phyloP scores from a whole-genome alignment of 2,888 invertebrate species.

The Punctoribates punctum region DNA sequence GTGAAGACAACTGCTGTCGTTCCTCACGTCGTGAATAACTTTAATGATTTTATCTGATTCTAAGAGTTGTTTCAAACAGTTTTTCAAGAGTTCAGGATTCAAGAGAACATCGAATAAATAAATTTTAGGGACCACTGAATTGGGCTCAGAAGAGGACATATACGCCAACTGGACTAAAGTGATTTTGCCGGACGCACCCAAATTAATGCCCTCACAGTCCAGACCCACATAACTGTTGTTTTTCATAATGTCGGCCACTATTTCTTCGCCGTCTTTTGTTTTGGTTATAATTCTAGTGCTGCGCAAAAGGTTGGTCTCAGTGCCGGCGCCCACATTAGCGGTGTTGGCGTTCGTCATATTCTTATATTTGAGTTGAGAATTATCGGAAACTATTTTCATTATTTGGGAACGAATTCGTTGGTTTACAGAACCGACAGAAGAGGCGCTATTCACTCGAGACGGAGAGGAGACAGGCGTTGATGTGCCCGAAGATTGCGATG shows the following conservation, averaged over 20 bases:
- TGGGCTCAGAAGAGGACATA: constrained; percentile 55
- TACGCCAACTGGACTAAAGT: constrained; percentile 68
- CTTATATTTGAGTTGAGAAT: constrained; percentile 38
- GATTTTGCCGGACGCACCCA: constrained; percentile 80
- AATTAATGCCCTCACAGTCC: constrained; percentile 88
- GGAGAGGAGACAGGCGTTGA: constrained; percentile 38
- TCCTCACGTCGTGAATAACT: constrained; percentile 86
- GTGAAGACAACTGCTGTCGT: constrained; percentile 81
- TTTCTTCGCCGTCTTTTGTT: constrained; percentile 67
- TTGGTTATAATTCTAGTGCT: constrained; percentile 32
- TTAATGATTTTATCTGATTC: constrained; percentile 77
- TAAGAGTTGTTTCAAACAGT: constrained; percentile 72
- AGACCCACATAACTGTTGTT: constrained; percentile 63
- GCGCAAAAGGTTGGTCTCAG: constrained; percentile 2
- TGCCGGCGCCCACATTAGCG: not conserved
- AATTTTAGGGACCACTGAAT: constrained; percentile 56
- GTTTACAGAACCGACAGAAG: constrained; percentile 32
- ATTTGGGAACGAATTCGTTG: constrained; percentile 44
- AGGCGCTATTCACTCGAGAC: constrained; percentile 36
- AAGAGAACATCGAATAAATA: constrained; percentile 83
- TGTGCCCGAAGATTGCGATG: constrained; percentile 45
- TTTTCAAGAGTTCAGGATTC: constrained; percentile 74
- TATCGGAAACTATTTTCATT: constrained; percentile 44
- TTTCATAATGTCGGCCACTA: constrained; percentile 57
- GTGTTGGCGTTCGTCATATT: constrained; percentile 2